These are phyloP conservation scores for Okamejei kenojei DNA, from an alignment of 2,797 vertebrate species.

Conservation along the genomic window DNA sequence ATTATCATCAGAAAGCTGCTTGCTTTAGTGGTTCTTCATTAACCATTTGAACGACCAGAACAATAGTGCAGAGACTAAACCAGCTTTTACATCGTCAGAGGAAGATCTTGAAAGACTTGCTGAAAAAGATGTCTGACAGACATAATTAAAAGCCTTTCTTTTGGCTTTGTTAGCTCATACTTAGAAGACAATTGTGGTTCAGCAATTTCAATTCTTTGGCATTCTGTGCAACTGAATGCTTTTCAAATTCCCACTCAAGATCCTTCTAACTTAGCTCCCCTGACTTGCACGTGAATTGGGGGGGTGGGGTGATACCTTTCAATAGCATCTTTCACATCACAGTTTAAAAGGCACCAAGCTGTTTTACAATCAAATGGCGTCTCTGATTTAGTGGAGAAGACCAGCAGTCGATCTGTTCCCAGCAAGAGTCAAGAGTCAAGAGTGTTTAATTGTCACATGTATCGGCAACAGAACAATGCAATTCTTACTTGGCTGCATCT, in stretches of 20 bases:
- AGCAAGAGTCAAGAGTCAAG: too few species aligned
- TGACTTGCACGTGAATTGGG: too few species aligned
- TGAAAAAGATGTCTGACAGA: background rate
- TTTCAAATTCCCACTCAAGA: background rate
- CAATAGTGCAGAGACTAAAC: background rate
- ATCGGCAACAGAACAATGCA: too few species aligned
- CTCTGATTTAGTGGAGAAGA: too few species aligned
- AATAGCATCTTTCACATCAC: too few species aligned
- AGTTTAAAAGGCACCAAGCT: too few species aligned
- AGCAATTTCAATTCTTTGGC: background rate
- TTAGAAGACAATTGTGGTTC: background rate
- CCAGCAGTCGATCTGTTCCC: too few species aligned
- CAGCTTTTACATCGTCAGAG: background rate
- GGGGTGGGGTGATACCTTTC: too few species aligned
- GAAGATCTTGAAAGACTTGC: background rate
- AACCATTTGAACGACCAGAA: background rate
- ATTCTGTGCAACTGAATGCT: background rate
- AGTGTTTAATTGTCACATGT: too few species aligned
- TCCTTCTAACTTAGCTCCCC: background rate
- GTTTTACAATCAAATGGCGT: too few species aligned
- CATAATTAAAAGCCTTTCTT: background rate
- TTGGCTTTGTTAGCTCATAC: background rate
- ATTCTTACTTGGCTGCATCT: too few species aligned
- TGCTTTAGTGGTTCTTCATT: background rate
- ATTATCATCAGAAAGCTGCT: constrained; percentile 11